These are phyloP conservation scores for Calameuta idolon DNA, from an alignment of 2,888 invertebrate genomes.

Conservation along the genomic window DNA sequence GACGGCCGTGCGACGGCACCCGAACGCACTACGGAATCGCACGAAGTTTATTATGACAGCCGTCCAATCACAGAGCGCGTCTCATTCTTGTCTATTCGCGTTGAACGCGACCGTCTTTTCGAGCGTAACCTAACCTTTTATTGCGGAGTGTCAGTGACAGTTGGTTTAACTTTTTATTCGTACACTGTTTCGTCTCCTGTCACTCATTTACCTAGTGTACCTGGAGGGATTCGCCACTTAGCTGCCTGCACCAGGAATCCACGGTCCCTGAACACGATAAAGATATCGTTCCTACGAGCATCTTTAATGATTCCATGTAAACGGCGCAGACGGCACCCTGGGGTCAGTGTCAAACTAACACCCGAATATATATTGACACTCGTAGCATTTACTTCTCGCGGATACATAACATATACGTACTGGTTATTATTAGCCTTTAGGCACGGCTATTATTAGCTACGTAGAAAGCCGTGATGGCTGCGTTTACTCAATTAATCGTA, in stretches of 20 bases:
- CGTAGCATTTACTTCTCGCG: neutral
- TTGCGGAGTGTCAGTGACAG: neutral
- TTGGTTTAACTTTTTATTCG: neutral
- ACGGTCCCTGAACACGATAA: neutral
- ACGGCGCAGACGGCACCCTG: neutral
- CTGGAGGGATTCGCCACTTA: neutral
- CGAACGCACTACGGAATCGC: neutral
- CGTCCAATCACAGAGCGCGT: neutral
- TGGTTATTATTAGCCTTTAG: neutral
- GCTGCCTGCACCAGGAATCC: neutral
- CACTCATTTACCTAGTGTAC: neutral
- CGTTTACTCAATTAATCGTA: neutral
- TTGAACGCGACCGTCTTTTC: neutral
- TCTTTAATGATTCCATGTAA: neutral
- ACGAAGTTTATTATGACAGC: neutral
- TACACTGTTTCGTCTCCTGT: neutral
- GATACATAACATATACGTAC: neutral
- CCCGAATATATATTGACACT: slow-evolving; percentile 5
- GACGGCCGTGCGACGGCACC: neutral
- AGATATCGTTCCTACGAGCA: neutral
- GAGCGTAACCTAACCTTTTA: neutral
- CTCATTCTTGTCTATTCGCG: neutral
- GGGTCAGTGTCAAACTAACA: neutral
- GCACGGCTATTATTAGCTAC: slow-evolving; percentile 2
- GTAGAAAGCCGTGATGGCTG: neutral